Evolutionary conservation across 2,888 invertebrate genomes (phyloP), one percentile per base, ranked within the genome.

Genomic region (Nezara viridula): DNA sequence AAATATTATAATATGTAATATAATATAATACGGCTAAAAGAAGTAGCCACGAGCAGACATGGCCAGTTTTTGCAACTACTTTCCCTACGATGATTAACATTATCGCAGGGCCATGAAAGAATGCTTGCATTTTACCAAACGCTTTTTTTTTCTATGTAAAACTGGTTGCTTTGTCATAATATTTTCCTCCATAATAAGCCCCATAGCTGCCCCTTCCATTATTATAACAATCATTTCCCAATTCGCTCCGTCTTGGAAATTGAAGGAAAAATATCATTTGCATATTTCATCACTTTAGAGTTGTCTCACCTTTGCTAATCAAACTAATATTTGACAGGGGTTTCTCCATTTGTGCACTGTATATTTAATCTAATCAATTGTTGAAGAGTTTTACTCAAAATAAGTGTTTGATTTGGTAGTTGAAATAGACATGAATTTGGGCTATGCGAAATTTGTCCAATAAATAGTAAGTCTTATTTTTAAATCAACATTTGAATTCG

Each of bases 31-130:
- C 37, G 5, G 21, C n/a, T 73, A 37, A 73, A 73, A 73, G 66
- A 73, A 73, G 66, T 32, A 32, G 32, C 19, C 37, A 73, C 7
- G 32, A 37, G 66, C 66, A 73, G 66, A 19, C 66, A 73, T 73
- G 66, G 66, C 21, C 32, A 21, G 66, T 73, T 73, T 73, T 73
- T 73, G 66, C 66, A 73, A 19, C 32, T 37, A 73, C 66, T 73
- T 73, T 73, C 66, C 66, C 66, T 37, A 73, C 7, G 19, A 73
- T 73, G 66, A 73, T 73, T 73, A 73, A 73, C 32, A 37, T 73
- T 32, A 73, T 73, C 66, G 32, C 6, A 37, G 66, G 66, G 37
- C 2, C 66, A 73, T 73, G 66, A 73, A 73, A 73, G 66, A 73
- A 37, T 73, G 32, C 19, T 19, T 73, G 66, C 66, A 73, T 73